phyloP scores from a whole-genome alignment of 2,797 vertebrate species.

The Linurgus olivaceus region DNA sequence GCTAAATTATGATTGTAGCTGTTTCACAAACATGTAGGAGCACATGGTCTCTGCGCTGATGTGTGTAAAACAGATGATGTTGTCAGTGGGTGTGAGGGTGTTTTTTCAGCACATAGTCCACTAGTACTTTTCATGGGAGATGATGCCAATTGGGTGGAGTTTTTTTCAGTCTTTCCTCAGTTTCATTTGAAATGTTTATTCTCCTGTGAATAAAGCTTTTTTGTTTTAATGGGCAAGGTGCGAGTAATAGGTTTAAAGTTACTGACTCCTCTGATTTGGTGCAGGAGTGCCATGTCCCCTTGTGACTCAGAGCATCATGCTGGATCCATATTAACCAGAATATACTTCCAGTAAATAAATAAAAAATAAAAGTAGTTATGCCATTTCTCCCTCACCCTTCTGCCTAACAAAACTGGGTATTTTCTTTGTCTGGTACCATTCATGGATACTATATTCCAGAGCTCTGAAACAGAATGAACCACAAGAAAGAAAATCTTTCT shows the following conservation, averaged over 20 bases:
- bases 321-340: not conserved
- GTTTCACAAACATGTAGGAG: not conserved
- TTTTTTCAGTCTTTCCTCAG: not conserved
- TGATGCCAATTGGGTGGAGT: not conserved
- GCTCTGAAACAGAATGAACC: not conserved
- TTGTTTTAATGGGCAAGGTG: not conserved
- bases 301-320: not conserved
- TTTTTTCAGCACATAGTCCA: not conserved
- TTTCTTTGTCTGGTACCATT: not conserved
- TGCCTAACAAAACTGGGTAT: not conserved
- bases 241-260: not conserved
- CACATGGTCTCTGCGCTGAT: not conserved
- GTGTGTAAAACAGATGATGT: not conserved
- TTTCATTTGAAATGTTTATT: not conserved
- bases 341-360: not conserved
- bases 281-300: not conserved
- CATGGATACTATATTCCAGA: not conserved
- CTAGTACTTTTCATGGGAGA: not conserved
- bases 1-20: not conserved
- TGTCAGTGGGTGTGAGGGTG: not conserved
- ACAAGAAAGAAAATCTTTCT: not conserved
- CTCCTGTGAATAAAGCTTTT: not conserved
- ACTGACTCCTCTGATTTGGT: not conserved
- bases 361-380: not conserved
- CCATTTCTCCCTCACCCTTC: not conserved